Evolutionary conservation across 2,888 invertebrate species (phyloP).

Genomic region (Orthosia gracilis): DNA sequence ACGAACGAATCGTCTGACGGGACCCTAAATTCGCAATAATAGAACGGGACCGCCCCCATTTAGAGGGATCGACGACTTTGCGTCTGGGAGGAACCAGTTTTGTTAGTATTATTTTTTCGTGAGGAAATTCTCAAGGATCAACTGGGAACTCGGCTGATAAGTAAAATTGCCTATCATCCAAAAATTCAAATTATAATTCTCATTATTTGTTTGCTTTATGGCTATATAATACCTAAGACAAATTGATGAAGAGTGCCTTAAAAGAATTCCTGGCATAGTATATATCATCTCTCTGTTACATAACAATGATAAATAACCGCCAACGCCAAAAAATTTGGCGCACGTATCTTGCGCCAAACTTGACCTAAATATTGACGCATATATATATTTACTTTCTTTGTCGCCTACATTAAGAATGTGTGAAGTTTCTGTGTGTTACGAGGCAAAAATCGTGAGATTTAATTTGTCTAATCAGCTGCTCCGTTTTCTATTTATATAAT

Average conservation of each 20-base stretch:
- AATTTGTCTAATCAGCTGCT: slow-evolving; percentile 10
- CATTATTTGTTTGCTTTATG: no score
- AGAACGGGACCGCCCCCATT: no score
- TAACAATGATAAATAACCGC: slow-evolving; percentile 51
- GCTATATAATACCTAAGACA: no score
- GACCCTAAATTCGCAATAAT: no score
- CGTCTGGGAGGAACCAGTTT: no score
- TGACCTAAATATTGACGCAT: slow-evolving; percentile 42
- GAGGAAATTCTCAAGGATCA: no score
- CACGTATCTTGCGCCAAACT: slow-evolving; percentile 22
- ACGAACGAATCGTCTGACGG: no score
- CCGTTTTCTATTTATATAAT: not conserved
- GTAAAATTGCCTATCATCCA: no score
- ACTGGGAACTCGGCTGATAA: no score
- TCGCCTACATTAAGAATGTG: not conserved
- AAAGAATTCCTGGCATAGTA: not conserved
- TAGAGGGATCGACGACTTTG: no score
- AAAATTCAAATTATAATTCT: no score
- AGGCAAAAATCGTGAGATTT: not conserved
- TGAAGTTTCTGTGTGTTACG: not conserved
- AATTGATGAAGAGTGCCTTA: not conserved
- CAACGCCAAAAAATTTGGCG: slow-evolving; percentile 54
- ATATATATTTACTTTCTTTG: slow-evolving; percentile 35
- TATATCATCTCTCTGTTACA: slow-evolving; percentile 42
- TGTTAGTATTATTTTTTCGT: no score